Base-by-base conservation (phyloP, 2,888 invertebrate species). In the Drosophila sordidapex region DNA sequence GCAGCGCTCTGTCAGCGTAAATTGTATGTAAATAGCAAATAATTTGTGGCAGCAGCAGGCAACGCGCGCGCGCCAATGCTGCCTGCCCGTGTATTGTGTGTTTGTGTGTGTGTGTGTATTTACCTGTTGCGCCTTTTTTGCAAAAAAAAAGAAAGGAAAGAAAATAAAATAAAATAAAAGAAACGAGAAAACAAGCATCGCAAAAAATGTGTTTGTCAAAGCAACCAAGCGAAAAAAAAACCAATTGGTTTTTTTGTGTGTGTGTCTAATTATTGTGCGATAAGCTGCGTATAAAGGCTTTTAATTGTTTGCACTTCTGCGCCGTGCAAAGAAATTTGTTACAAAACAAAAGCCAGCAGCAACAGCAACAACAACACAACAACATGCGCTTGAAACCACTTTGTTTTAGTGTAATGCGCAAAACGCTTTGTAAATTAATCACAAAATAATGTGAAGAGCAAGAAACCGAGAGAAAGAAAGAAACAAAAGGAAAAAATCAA, bases 41-140 rank as follows among this genome's bases (percentile, higher is more conserved):
- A 51, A 63, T 56, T 78, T 66, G 46, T 63, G 59, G 66, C 57
- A 63, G 60, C 68, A 61, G 65, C 65, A 40, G 52, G 58, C 68
- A 80, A 74, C 54, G 77, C 79, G 77, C 79, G 79, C 79, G 79
- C 79, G 79, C 79, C 79, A 80, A 79, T 48, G 77, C 76, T 76
- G 58, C 29, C 48, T 79, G 46, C 51, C 11, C 27, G 48, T 70
- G 54, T 56, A 54, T 53, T 57, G 29, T 49, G 33, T 35, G 11
- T 54, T 6, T 65, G 33, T 57, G 40, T 53, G 51, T 65, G 61
- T 58, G 48, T 67, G 64, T 70, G 74, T 74, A 61, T 80, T 80
- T 77, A 80, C 79, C 76, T 80, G 79, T 80, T 80, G 79, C 77
- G 79, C 77, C 74, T 77, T 80, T 79, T 79, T 70, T 49, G 64